Evolutionary conservation across 2,113 vertebrate species (phyloP), one percentile per base, ranked within the genome.

Genomic region (Hyaena hyaena): DNA sequence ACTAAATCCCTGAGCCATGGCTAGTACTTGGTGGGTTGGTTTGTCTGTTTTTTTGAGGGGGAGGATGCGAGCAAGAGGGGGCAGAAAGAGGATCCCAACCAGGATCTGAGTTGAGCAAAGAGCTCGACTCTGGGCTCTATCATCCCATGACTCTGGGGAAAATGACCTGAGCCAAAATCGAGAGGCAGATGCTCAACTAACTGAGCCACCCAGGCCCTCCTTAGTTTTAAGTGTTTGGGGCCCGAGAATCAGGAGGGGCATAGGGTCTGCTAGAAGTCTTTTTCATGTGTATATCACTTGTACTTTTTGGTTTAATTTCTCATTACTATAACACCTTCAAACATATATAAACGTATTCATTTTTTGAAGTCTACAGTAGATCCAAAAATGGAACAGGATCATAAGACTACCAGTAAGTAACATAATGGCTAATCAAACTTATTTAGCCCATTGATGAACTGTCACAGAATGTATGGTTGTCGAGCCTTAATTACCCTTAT

Each of bases 291-390:
- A 4, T 35, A 17, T 89, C 79, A 55, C 15, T 69, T 45, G 69
- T 91, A 65, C 17, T 85, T 84, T 94, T 84, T 19, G 68, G 53
- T 77, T 74, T 45, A 43, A 45, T 84, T 93, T 95, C 39, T 58
- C 10, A 24, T 61, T 68, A 87, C 6, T 83, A 24, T 80, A 39
- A 55, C 24, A 96, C 19, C 39, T 50, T 73, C 33, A 71, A 63
- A 86, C 28, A 76, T 82, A 84, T 89, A 55, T 94, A 35, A 93
- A 31, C 17, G 69, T 88, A 65, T 68, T 92, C 33, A 48, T 93
- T 94, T 94, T 90, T 69, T 65, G 71, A 84, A 95, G 88, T 79
- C 23, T 87, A 61, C 31, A 65, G 10, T 26, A 74, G 11, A 43
- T 66, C 58, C 23, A n/a, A 88, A 94, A 80, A 21, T 76, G 43